Evolutionary conservation across 2,113 vertebrate genomes (phyloP).

Genomic region (Tichodroma muraria): DNA sequence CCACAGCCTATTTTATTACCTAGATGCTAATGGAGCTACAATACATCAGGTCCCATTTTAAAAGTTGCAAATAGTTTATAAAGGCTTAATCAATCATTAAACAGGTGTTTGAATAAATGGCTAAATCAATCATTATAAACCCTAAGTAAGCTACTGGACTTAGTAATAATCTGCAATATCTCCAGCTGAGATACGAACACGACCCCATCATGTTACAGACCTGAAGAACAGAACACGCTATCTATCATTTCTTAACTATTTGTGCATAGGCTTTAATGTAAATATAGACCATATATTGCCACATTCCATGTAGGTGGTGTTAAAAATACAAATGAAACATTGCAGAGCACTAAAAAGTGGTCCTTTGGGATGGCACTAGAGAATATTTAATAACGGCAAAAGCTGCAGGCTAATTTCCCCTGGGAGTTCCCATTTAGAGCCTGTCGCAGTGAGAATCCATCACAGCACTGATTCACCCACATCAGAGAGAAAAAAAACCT

Average conservation of each 20-base stretch:
- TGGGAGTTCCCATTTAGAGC: slow-evolving; percentile 4
- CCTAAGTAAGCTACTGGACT: background rate
- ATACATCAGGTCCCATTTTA: background rate
- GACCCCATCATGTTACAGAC: background rate
- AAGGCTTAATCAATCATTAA: slow-evolving; percentile 22
- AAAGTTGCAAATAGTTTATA: slow-evolving; percentile 16
- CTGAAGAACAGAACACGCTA: background rate
- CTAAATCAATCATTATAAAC: background rate
- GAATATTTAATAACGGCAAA: slow-evolving; percentile 59
- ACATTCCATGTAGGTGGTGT: background rate
- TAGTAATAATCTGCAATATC: background rate
- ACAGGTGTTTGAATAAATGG: background rate
- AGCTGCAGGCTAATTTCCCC: slow-evolving; percentile 56
- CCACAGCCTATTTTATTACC: background rate
- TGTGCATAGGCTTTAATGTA: background rate
- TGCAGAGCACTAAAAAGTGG: background rate
- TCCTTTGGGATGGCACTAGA: slow-evolving; percentile 28
- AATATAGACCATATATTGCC: background rate
- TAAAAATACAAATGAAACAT: background rate
- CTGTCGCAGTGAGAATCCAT: slow-evolving; percentile 34
- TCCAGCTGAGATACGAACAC: background rate
- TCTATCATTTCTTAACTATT: background rate
- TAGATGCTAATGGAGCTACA: background rate
- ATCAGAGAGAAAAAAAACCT: background rate
- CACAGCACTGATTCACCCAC: background rate